A percentile compares a stretch with the other conserved stretches of the same genome.
Conservation (phyloP, 2,113 vertebrate species). For the Gasterosteus nipponicus region DNA sequence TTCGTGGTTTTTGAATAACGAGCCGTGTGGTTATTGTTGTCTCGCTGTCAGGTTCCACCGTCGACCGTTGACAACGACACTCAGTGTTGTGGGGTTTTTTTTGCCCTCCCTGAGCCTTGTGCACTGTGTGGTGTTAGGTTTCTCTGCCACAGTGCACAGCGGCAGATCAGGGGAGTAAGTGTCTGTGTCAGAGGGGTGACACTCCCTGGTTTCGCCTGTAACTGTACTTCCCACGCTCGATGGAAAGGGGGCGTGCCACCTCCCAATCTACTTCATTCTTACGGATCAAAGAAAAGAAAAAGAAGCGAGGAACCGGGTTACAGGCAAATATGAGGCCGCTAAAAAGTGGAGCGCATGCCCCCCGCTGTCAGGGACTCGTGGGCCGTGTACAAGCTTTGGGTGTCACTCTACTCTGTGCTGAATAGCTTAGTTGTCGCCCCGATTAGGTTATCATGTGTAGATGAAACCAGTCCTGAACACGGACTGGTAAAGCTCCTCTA, state of each 20-base stretch:
- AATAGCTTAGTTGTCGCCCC: slow-evolving; percentile 59
- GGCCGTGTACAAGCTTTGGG: slow-evolving; percentile 37
- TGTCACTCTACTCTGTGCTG: slow-evolving; percentile 41
- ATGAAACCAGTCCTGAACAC: slow-evolving; percentile 72
- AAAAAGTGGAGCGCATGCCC: not conserved
- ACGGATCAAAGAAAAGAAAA: slow-evolving; percentile 29
- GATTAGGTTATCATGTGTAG: slow-evolving; percentile 67
- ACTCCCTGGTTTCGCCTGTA: slow-evolving; percentile 65
- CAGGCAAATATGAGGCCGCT: slow-evolving; percentile 33
- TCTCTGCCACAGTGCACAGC: slow-evolving; percentile 58
- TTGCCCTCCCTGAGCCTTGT: slow-evolving; percentile 52
- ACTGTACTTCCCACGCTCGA: slow-evolving; percentile 73
- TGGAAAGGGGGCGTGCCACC: slow-evolving; percentile 53
- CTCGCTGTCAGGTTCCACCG: slow-evolving; percentile 44
- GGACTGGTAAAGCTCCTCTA: slow-evolving; percentile 73
- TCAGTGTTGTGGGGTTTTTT: slow-evolving; percentile 17
- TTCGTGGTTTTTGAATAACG: slow-evolving; percentile 11
- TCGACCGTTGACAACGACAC: slow-evolving; percentile 48
- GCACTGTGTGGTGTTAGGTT: slow-evolving; percentile 64
- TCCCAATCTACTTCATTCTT: slow-evolving; percentile 13
- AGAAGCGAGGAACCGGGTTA: slow-evolving; percentile 71
- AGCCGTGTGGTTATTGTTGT: slow-evolving; percentile 32
- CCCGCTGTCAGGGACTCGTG: slow-evolving; percentile 18
- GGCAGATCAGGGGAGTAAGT: slow-evolving; percentile 64
- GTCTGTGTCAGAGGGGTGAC: slow-evolving; percentile 50